These are phyloP conservation scores for Aelia acuminata DNA, from an alignment of 2,888 invertebrate genomes.

Conservation along the genomic window DNA sequence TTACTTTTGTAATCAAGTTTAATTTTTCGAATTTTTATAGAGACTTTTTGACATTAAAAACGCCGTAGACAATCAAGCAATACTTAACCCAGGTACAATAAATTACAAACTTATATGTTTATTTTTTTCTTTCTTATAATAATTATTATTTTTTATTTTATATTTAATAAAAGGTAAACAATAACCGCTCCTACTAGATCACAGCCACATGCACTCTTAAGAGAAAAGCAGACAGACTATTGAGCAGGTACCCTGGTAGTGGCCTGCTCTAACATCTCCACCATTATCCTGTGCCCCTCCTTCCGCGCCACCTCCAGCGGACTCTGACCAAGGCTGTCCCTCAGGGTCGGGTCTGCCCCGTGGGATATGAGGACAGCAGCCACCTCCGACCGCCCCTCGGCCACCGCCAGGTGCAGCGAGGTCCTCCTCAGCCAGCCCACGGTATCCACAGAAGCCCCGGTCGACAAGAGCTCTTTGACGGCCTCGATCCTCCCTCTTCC, in stretches of 20 bases:
- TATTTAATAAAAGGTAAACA: slow-evolving; percentile 8
- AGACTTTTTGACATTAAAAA: no score
- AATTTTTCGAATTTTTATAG: no score
- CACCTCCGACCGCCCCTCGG: slow-evolving; percentile 1
- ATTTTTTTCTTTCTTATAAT: no score
- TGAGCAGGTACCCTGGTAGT: background rate
- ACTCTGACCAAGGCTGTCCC: slow-evolving; percentile 38
- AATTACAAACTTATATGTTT: no score
- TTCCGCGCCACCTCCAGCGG: slow-evolving; percentile 29
- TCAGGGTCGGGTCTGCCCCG: background rate
- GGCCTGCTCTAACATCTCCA: slow-evolving; percentile 30
- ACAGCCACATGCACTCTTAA: background rate
- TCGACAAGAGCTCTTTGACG: slow-evolving; percentile 52
- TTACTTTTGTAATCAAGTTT: no score
- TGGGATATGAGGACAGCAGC: background rate
- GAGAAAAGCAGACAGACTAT: background rate
- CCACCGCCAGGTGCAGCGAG: background rate
- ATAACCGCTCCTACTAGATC: background rate
- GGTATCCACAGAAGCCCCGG: slow-evolving; percentile 53
- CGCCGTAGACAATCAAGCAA: no score
- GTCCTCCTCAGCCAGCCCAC: slow-evolving; percentile 39
- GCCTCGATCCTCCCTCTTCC: slow-evolving; percentile 40
- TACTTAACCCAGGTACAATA: no score
- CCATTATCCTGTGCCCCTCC: slow-evolving; percentile 19
- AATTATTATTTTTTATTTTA: background rate